phyloP scores from a whole-genome alignment of 2,113 vertebrate genomes.

The Gasterosteus nipponicus region DNA sequence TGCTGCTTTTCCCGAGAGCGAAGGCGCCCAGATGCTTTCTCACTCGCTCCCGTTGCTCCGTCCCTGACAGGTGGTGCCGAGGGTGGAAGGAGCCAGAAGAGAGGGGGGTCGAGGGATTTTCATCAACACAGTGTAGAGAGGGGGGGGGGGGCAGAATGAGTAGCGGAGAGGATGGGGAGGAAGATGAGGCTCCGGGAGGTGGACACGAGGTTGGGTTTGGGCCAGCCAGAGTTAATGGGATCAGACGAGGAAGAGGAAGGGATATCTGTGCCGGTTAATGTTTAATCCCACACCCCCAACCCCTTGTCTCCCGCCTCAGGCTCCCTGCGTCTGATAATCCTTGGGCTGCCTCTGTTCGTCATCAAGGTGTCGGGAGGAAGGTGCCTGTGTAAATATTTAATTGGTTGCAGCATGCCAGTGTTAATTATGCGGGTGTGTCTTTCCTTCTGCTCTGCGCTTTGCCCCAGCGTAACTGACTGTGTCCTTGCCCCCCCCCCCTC shows the following conservation, averaged over 20 bases:
- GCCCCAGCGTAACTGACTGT: constrained; percentile 9
- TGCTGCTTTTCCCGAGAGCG: constrained; percentile 41
- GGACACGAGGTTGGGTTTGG: constrained; percentile 57
- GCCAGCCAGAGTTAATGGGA: constrained; percentile 78
- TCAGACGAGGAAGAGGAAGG: constrained; percentile 72
- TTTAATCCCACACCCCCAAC: constrained; percentile 74
- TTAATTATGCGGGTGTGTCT: constrained; percentile 79
- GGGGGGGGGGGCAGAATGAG: constrained; percentile 30
- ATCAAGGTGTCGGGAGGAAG: constrained; percentile 76
- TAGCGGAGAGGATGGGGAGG: constrained; percentile 3
- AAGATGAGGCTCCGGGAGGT: constrained; percentile 35
- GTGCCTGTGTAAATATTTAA: constrained; percentile 84
- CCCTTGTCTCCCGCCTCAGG: constrained; percentile 64
- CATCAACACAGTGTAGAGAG: constrained; percentile 18
- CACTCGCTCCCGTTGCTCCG: constrained; percentile 47
- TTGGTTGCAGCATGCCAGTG: constrained; percentile 78
- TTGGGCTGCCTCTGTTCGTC: constrained; percentile 75
- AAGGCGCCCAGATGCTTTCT: constrained; percentile 69
- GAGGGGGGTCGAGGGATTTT: constrained; percentile 17
- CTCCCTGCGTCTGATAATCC: constrained; percentile 76
- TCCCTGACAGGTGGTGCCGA: constrained; percentile 57
- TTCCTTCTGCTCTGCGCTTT: constrained; percentile 42
- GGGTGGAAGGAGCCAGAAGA: constrained; percentile 50
- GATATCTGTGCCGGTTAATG: constrained; percentile 76
- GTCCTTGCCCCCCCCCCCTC: constrained; percentile 7